Base-by-base conservation (phyloP, 2,797 vertebrate genomes). In the Myripristis murdjan region DNA sequence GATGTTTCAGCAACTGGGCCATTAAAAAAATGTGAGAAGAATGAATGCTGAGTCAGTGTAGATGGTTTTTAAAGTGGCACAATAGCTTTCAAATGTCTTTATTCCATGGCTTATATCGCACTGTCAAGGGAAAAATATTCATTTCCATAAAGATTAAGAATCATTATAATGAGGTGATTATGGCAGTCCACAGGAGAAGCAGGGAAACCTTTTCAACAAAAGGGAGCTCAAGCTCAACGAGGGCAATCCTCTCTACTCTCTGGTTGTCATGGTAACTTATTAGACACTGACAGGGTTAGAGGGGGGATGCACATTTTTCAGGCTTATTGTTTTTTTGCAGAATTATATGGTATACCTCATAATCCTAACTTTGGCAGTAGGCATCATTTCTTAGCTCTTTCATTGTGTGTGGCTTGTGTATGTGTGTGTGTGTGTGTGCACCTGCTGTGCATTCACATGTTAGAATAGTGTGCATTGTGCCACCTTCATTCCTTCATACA, bases 221-320 rank as follows among this genome's bases (percentile, higher is more conserved):
- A 76, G 33, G 58, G 58, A 84, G 81, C 77, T 76, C 20, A 68
- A 70, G 64, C 54, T 80, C 85, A 88, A 79, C 65, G 58, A 87
- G 87, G 86, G 84, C 60, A 88, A 82, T 83, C 82, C 81, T 86
- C 76, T 87, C 75, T 71, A 59, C 81, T 87, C 75, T 75, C 58
- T 53, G 71, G 94, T 94, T 91, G 91, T 89, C 91, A 94, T 94
- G 90, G 93, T 81, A 92, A 94, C 91, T 79, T 83, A 83, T 89
- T 84, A 86, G 83, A 83, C 76, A 74, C 69, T 75, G 74, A 57
- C 64, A 82, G 57, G 72, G 73, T 70, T 77, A 63, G 72, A 71
- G 51, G 58, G 77, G 62, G 58, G 70, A 87, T 78, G 77, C 73
- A 83, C 59, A 86, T 85, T 84, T 83, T 82, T 79, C 73, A 70